Evolutionary conservation across 2,888 invertebrate genomes (phyloP).

Genomic region (Fabriciana adippe): DNA sequence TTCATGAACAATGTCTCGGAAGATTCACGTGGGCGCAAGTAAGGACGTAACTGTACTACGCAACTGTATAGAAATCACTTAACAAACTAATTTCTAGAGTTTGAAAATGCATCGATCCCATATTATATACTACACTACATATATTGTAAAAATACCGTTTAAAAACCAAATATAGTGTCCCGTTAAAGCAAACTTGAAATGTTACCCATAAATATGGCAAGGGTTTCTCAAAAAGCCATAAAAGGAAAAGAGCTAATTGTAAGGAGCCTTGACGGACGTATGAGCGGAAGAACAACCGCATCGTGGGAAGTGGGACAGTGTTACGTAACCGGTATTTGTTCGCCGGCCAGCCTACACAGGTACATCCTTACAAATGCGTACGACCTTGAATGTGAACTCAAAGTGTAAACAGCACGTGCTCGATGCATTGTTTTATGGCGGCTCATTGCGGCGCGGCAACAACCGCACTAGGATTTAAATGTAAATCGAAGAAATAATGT

Average conservation of each 20-base stretch:
- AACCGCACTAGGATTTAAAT: constrained; percentile 40
- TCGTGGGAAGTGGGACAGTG: constrained; percentile 78
- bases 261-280: constrained; percentile 60
- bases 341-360: constrained; percentile 75
- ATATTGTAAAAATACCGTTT: too few species aligned
- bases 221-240: constrained; percentile 26
- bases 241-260: constrained; percentile 57
- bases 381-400: constrained; percentile 81
- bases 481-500: constrained; percentile 32
- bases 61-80: background rate
- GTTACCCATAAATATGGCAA: background rate
- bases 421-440: constrained; percentile 81
- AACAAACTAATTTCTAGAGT: background rate
- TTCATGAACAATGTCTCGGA: background rate
- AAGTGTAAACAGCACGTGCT: constrained; percentile 80
- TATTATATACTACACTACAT: background rate
- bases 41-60: background rate
- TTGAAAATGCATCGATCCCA: background rate
- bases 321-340: constrained; percentile 80
- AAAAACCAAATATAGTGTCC: background rate
- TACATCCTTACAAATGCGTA: constrained; percentile 82
- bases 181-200: background rate
- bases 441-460: constrained; percentile 58
- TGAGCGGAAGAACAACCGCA: constrained; percentile 54
- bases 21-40: background rate